These are phyloP conservation scores for Hydrophis major DNA, from an alignment of 2,797 vertebrate genomes.

Conservation along the genomic window DNA sequence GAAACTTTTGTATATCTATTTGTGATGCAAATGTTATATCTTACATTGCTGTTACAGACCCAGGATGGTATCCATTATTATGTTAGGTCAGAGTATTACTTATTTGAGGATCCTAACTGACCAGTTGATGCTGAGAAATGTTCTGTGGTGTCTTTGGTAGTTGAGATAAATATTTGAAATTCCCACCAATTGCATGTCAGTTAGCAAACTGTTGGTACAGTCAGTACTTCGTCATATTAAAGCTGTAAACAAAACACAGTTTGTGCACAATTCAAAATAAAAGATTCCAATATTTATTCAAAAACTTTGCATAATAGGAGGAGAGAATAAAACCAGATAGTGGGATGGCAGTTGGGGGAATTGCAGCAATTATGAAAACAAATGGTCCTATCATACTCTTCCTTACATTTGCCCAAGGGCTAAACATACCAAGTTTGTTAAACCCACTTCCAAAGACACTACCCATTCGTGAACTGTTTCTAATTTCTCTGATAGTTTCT, in stretches of 20 bases:
- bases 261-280: background rate
- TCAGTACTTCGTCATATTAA: background rate
- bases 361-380: background rate
- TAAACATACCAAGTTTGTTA: background rate
- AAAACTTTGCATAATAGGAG: background rate
- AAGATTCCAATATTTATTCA: background rate
- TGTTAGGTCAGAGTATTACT: background rate
- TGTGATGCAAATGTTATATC: too few species aligned
- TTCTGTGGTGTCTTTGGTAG: background rate
- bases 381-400: background rate
- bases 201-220: background rate
- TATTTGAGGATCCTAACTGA: background rate
- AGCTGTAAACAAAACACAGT: background rate
- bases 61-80: background rate
- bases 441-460: background rate
- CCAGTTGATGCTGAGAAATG: background rate
- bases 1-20: background rate
- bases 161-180: background rate
- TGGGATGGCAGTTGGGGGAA: background rate
- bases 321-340: background rate
- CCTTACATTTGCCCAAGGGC: background rate
- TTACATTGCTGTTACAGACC: background rate
- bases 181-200: background rate
- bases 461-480: background rate
- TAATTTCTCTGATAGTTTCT: background rate